Evolutionary conservation across 2,113 vertebrate species (phyloP).

Genomic region (Pluvianellus socialis): DNA sequence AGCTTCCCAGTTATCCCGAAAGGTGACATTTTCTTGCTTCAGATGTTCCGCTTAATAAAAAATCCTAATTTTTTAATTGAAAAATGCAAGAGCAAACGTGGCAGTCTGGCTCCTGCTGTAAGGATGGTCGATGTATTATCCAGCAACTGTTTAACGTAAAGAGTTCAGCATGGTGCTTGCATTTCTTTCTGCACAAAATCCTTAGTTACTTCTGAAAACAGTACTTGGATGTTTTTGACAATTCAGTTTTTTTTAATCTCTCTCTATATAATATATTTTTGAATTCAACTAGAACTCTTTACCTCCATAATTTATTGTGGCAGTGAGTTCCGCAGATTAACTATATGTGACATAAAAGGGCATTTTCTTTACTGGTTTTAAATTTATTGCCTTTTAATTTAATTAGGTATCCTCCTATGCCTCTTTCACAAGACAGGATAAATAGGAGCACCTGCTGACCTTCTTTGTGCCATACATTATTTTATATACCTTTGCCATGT

Average conservation of each 20-base stretch:
- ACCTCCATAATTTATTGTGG: constrained; percentile 2
- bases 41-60: background rate
- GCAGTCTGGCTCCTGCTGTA: background rate
- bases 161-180: background rate
- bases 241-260: background rate
- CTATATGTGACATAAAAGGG: constrained; percentile 47
- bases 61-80: background rate
- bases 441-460: constrained; percentile 56
- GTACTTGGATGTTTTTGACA: background rate
- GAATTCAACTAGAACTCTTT: constrained; percentile 26
- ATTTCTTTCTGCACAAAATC: background rate
- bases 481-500: constrained; percentile 60
- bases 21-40: background rate
- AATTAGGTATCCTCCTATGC: constrained; percentile 32
- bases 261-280: constrained; percentile 19
- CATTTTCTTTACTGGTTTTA: constrained; percentile 51
- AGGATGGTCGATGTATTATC: background rate
- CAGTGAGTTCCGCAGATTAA: constrained; percentile 33
- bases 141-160: background rate
- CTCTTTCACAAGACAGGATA: constrained; percentile 55
- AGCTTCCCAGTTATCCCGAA: background rate
- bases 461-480: constrained; percentile 47
- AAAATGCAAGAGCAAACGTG: background rate
- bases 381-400: constrained; percentile 61
- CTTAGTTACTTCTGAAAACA: background rate